Evolutionary conservation across 2,797 vertebrate genomes (phyloP), one percentile per base, ranked within the genome.

Genomic region (Peromyscus melanophrys): DNA sequence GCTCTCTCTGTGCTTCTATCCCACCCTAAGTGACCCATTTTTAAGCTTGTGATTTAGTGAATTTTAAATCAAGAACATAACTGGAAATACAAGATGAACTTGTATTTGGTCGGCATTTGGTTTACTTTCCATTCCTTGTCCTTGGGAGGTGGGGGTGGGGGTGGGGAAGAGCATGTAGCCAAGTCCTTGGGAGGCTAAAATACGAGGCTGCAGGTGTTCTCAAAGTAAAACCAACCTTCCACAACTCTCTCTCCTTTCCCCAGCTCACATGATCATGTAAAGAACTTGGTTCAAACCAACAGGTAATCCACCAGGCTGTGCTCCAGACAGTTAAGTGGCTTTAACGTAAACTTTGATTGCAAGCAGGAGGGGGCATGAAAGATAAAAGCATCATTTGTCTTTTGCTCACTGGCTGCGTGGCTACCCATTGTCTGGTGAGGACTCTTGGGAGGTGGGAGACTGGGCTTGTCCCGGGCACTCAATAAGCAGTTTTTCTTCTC

Each of bases 371-470:
- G 40, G 89, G 92, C 91, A 97, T 95, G 97, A 61, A 55, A 98
- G 98, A 98, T 99, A 98, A 99, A 98, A 98, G 98, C 96, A 91
- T 97, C 98, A 98, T 98, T 98, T 98, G 94, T 98, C 98, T 99
- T 98, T 92, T 21, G 95, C 96, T 82, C 82, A 75, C 95, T 97
- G 0, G 1, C 91, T 1, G 61, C 97, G 98, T 98, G 98, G 98
- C 97, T 98, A 97, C 97, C 97, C 97, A 97, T 98, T 98, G 98
- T 95, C 87, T n/a, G 96, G 87, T 13, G 91, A 97, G 92, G 96
- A 97, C 96, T 96, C 97, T 97, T 98, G 97, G 97, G 98, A 98
- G 97, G 98, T 97, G 96, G 85, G 94, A 95, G 95, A 96, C 82
- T 1, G 6, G 88, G 1, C 49, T 1, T 55, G 89, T 96, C 98